phyloP scores from a whole-genome alignment of 92 coral and sea anemone genomes.

The Heteractis magnifica region DNA sequence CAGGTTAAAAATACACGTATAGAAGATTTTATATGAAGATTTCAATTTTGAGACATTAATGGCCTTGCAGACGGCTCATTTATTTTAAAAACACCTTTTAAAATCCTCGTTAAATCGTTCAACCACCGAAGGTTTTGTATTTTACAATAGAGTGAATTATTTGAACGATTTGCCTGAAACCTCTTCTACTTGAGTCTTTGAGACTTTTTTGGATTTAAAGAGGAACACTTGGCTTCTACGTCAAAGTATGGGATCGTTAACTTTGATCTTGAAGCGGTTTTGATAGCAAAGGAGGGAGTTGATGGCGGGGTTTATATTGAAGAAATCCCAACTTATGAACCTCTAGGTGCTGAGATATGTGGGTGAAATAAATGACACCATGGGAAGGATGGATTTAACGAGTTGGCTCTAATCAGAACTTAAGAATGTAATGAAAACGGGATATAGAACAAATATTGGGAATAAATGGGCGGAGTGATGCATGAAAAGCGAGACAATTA shows the following conservation, averaged over 20 bases:
- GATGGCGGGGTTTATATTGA: not conserved
- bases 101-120: not conserved
- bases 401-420: not conserved
- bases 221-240: not conserved
- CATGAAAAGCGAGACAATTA: no score
- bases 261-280: not conserved
- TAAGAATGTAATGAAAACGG: no score
- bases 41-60: not conserved
- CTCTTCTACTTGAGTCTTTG: not conserved
- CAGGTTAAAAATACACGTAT: not conserved
- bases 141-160: not conserved
- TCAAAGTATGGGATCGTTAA: not conserved
- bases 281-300: not conserved
- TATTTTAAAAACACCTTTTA: not conserved
- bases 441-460: no score
- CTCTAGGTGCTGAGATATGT: no score
- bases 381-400: not conserved
- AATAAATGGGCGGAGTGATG: no score
- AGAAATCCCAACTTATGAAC: not conserved
- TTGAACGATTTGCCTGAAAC: not conserved
- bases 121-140: not conserved
- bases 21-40: not conserved
- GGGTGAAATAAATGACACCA: not conserved
- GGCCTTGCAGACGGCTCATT: not conserved
- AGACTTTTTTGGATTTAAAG: not conserved